Conservation (phyloP, 2,888 invertebrate species). For the Protodeltote pygarga region DNA sequence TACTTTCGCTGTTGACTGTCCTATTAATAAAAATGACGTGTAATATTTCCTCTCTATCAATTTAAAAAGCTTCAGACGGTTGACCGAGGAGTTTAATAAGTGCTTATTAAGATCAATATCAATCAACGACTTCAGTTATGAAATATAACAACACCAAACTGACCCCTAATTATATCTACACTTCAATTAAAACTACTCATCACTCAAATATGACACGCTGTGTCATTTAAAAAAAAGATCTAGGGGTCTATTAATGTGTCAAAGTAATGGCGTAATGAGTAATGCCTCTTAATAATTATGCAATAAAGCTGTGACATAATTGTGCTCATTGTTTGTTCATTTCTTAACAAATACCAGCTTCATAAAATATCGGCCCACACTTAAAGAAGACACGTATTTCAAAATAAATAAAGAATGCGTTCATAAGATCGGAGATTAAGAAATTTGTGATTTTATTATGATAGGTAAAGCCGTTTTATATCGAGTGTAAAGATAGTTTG, state of each 20-base stretch:
- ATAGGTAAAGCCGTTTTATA: background rate
- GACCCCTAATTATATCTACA: background rate
- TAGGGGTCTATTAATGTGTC: constrained; percentile 9
- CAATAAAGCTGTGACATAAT: constrained; percentile 30
- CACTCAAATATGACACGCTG: constrained; percentile 16
- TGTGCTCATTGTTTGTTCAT: constrained; percentile 34
- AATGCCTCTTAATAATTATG: constrained; percentile 17
- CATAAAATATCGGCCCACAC: constrained; percentile 35
- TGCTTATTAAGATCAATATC: no score
- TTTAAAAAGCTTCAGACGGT: no score
- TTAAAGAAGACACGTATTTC: constrained; percentile 23
- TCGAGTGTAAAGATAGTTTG: no score
- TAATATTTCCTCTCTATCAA: no score
- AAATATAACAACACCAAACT: background rate
- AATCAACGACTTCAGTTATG: background rate
- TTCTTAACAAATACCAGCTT: constrained; percentile 29
- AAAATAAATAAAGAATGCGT: constrained; percentile 16
- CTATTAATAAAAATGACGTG: no score
- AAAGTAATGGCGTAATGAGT: constrained; percentile 16
- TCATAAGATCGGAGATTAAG: background rate
- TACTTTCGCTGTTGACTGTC: no score
- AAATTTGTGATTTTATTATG: constrained; percentile 1
- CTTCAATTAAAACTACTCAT: constrained; percentile 19
- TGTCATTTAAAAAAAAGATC: constrained; percentile 14
- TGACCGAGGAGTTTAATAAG: no score